phyloP scores from a whole-genome alignment of 2,797 vertebrate species.

The Enteromius unitaeniatus region DNA sequence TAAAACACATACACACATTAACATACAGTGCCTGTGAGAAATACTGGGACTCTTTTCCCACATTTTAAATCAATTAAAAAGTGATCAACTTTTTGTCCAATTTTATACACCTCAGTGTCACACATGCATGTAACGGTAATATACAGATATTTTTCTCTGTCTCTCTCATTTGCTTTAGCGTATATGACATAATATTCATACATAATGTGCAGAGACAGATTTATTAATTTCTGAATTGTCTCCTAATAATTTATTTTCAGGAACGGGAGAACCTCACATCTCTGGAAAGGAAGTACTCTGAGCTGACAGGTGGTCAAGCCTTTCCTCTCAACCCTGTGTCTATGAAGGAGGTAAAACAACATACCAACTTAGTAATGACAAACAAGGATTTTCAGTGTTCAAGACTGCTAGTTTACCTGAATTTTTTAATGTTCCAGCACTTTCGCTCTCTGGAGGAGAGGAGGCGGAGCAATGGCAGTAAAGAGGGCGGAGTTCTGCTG shows the following conservation, averaged over 20 bases:
- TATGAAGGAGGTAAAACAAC: constrained; percentile 74
- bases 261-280: constrained; percentile 78
- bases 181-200: not conserved
- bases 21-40: not conserved
- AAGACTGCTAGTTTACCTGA: constrained; percentile 24
- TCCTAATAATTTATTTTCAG: constrained; percentile 62
- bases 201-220: not conserved
- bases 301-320: constrained; percentile 76
- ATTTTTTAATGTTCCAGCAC: constrained; percentile 76
- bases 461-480: constrained; percentile 84
- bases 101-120: not conserved
- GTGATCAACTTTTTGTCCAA: not conserved
- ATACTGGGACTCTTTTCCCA: not conserved
- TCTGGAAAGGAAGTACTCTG: constrained; percentile 80
- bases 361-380: not conserved
- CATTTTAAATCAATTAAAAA: not conserved
- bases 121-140: not conserved
- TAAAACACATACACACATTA: not conserved
- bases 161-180: not conserved
- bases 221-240: constrained; percentile 11
- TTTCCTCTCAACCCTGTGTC: constrained; percentile 69
- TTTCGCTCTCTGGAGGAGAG: constrained; percentile 88
- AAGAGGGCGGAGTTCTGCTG: constrained; percentile 80
- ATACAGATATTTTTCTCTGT: too few relatives aligned
- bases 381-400: not conserved